Conservation (phyloP, 2,797 vertebrate species). For the Pogonophryne albipinna region DNA sequence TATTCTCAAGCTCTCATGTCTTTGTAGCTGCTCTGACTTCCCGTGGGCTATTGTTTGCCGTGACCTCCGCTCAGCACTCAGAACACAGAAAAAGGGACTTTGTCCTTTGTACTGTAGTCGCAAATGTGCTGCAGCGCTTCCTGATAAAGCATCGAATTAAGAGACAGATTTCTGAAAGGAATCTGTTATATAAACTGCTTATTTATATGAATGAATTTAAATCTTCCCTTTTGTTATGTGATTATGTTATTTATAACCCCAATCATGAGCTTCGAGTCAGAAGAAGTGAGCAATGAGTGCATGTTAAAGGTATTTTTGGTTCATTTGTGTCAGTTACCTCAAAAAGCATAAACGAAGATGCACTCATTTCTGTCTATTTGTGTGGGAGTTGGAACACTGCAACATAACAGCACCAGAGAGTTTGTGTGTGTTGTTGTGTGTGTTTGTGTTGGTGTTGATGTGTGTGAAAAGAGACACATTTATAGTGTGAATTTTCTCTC, state of each 20-base stretch:
- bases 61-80: slow-evolving; percentile 62
- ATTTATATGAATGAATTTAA: slow-evolving; percentile 65
- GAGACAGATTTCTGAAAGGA: slow-evolving; percentile 53
- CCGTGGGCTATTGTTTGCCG: slow-evolving; percentile 64
- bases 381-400: slow-evolving; percentile 76
- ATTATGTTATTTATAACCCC: slow-evolving; percentile 73
- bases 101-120: slow-evolving; percentile 66
- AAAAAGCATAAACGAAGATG: slow-evolving; percentile 65
- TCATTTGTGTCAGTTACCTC: slow-evolving; percentile 76
- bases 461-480: slow-evolving; percentile 68
- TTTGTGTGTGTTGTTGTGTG: slow-evolving; percentile 22
- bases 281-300: slow-evolving; percentile 63
- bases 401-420: slow-evolving; percentile 35
- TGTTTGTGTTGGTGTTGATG: slow-evolving; percentile 40
- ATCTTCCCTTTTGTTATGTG: slow-evolving; percentile 63
- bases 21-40: slow-evolving; percentile 63
- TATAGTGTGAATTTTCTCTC: slow-evolving; percentile 68
- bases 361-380: slow-evolving; percentile 64
- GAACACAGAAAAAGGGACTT: slow-evolving; percentile 60
- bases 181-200: slow-evolving; percentile 63
- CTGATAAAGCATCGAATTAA: slow-evolving; percentile 58
- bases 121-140: slow-evolving; percentile 56
- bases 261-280: slow-evolving; percentile 54
- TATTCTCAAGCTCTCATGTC: slow-evolving; percentile 20
- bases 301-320: slow-evolving; percentile 67